phyloP scores from a whole-genome alignment of 2,888 invertebrate species.

The Baronia brevicornis region DNA sequence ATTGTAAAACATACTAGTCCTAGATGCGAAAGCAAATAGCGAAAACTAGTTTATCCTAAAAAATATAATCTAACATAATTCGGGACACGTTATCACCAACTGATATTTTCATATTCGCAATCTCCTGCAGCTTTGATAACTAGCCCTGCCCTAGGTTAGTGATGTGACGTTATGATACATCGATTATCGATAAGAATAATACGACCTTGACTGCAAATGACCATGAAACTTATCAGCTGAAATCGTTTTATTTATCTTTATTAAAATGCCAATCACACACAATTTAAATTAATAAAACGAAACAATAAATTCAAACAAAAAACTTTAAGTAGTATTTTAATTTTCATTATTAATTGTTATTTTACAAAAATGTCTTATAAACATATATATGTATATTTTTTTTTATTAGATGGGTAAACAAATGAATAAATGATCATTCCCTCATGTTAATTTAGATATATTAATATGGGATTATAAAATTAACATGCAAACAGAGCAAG shows the following conservation, averaged over 20 bases:
- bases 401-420: no score
- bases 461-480: no score
- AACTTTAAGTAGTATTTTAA: no score
- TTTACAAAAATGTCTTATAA: no score
- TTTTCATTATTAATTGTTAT: no score
- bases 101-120: constrained; percentile 54
- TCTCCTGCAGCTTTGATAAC: constrained; percentile 59
- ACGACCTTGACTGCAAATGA: constrained; percentile 12
- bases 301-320: no score
- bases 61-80: constrained; percentile 54
- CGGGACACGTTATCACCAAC: constrained; percentile 48
- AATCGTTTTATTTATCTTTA: neutral
- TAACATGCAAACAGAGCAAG: no score
- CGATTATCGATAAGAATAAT: constrained; percentile 21
- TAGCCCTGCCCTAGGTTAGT: constrained; percentile 60
- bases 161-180: constrained; percentile 31
- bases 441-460: no score
- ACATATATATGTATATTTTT: no score
- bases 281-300: no score
- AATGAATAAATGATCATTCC: no score
- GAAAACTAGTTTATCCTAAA: constrained; percentile 27
- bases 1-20: constrained; percentile 8
- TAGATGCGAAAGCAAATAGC: constrained; percentile 20
- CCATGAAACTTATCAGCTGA: constrained; percentile 4
- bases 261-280: no score